Conservation (phyloP, 2,113 vertebrate genomes). For the Gallinago jamesoni region DNA sequence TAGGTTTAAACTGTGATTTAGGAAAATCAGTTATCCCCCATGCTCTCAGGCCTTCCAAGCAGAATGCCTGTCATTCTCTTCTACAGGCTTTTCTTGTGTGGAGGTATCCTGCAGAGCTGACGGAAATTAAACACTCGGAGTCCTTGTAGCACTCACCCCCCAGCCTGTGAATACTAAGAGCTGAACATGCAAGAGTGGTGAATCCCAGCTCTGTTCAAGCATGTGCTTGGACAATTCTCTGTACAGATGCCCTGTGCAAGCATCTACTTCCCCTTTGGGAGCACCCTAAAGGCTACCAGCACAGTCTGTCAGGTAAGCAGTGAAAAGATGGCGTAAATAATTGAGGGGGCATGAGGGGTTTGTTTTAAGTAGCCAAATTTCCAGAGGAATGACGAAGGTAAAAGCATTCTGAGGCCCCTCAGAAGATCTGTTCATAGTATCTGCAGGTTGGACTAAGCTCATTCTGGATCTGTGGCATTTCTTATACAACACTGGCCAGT, state of each 20-base stretch:
- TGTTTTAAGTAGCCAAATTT: neutral
- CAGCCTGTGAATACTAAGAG: neutral
- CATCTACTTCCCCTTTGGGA: neutral
- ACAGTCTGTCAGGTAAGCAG: neutral
- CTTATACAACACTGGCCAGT: neutral
- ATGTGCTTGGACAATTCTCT: too few species aligned
- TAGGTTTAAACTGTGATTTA: neutral
- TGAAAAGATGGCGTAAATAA: neutral
- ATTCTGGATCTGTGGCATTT: neutral
- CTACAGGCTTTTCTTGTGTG: neutral
- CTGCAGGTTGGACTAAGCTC: neutral
- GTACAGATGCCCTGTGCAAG: neutral
- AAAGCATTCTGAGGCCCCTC: neutral
- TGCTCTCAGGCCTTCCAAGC: neutral
- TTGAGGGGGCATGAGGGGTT: accelerated
- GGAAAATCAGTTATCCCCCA: neutral
- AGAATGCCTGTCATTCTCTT: conserved; percentile 5
- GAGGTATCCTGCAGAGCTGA: neutral
- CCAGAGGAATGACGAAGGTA: neutral
- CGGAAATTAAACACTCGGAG: neutral
- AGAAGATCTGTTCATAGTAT: neutral
- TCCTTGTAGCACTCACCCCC: neutral
- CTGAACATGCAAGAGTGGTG: neutral
- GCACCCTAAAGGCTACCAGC: neutral
- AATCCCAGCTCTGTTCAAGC: neutral